phyloP scores from a whole-genome alignment of 2,797 vertebrate species.

The Mormyrops attenuatus region DNA sequence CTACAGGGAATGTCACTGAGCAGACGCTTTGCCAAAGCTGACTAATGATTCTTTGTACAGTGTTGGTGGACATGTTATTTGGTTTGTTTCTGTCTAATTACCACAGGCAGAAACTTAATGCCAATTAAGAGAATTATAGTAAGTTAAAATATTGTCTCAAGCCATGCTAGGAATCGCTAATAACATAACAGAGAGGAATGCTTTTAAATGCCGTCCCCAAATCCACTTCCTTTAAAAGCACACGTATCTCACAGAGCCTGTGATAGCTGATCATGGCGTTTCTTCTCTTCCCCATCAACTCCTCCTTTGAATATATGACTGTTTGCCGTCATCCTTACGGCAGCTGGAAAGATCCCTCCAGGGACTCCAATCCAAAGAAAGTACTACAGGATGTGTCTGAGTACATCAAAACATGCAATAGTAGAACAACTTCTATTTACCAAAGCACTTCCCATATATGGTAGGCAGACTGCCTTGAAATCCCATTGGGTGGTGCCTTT shows the following conservation, averaged over 20 bases:
- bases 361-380: neutral
- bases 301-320: neutral
- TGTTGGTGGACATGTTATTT: slow-evolving; percentile 10
- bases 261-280: neutral
- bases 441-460: neutral
- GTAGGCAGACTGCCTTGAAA: neutral
- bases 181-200: neutral
- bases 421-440: neutral
- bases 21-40: neutral
- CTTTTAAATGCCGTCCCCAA: neutral
- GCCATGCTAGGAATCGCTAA: neutral
- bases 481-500: neutral
- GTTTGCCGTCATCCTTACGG: neutral
- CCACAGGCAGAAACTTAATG: neutral
- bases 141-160: slow-evolving; percentile 4
- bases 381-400: neutral
- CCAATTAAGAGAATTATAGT: slow-evolving; percentile 13
- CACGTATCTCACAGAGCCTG: neutral
- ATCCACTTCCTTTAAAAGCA: neutral
- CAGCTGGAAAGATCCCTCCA: neutral
- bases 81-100: slow-evolving; percentile 11
- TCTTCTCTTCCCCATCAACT: neutral
- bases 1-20: slow-evolving; percentile 9
- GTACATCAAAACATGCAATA: neutral
- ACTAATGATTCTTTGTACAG: neutral